Base-by-base conservation (phyloP, 92 coral and sea anemone genomes). In the Parazoanthus swiftii region DNA sequence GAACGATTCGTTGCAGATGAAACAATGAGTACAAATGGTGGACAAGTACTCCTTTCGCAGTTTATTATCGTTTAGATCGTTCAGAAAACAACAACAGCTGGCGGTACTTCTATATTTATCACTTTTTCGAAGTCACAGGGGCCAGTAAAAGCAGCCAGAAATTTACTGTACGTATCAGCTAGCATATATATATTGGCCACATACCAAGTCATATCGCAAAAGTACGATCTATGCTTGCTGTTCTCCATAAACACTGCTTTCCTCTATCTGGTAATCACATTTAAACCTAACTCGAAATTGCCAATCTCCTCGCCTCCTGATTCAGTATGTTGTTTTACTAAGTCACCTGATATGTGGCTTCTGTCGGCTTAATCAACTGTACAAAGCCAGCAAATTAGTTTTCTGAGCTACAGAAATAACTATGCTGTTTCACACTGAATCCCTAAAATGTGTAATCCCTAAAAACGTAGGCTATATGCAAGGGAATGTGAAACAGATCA, bases 401-500 rank as follows among this genome's bases (percentile, higher is more conserved):
- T 44, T 70, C 67, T 15, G 39, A 29, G 35, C 16, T 18, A 8
- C 38, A 16, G n/a, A 84, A 48, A 11, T 25, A 71, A 44, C 26
- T 84, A 10, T 39, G 51, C 18, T 26, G n/a, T 20, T 20, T 9
- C 5, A 35, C 20, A 20, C 9, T 44, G 38, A 46, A 10, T 84
- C 18, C 26, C 44, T 48, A 6, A 3, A 71, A 3, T 29, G 50
- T 50, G 56, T 44, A 50, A 44, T 48, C 7, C 65, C 11, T 43
- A 46, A 9, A 29, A 18, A 46, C 11, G 59, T 48, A 5, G 21
- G 20, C 20, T 84, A 25, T 46, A 44, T 26, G 42, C 37, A 35
- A 43, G 36, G 7, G 70, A 16, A 35, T 65, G 25, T 20, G 67
- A 48, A 84, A 70, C 79, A 84, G 87, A 84, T 42, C 63, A 43